Evolutionary conservation across 30 jellyfish, hydroid and myxozoan genomes (phyloP).

Genomic region (Aurelia coerulea): DNA sequence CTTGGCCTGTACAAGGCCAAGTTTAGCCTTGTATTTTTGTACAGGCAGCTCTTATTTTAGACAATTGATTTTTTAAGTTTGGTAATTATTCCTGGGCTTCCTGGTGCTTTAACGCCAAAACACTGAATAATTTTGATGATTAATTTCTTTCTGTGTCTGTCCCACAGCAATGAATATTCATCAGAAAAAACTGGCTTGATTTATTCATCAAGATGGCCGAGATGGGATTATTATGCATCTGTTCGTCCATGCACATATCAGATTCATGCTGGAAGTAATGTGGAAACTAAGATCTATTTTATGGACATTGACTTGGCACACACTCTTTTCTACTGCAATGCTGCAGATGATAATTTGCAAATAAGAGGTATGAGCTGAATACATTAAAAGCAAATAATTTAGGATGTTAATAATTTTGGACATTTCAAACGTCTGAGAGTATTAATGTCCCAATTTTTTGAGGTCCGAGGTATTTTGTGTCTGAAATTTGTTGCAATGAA

Average conservation of each 20-base stretch:
- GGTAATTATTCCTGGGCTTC: too few species aligned
- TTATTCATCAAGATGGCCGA: slow-evolving; percentile 28
- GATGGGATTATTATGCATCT: not conserved
- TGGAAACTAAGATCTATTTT: slow-evolving; percentile 12
- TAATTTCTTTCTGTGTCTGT: not conserved
- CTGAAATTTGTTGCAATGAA: too few species aligned
- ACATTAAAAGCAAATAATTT: too few species aligned
- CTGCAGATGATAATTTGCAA: not conserved
- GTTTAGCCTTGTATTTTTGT: too few species aligned
- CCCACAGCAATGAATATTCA: not conserved
- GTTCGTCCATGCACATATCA: slow-evolving; percentile 10
- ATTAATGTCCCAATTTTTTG: too few species aligned
- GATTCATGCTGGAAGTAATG: not conserved
- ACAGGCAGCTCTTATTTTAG: too few species aligned
- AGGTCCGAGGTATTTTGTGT: too few species aligned
- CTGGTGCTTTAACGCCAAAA: too few species aligned
- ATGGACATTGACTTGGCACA: slow-evolving; percentile 5
- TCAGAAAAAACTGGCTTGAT: not conserved
- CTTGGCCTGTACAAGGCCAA: too few species aligned
- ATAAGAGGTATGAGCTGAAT: not conserved
- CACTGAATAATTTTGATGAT: not conserved
- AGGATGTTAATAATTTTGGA: too few species aligned
- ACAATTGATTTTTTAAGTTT: too few species aligned
- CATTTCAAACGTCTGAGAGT: too few species aligned
- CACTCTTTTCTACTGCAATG: not conserved